Evolutionary conservation across 2,113 vertebrate genomes (phyloP).

Genomic region (Dryoscopus gambensis): DNA sequence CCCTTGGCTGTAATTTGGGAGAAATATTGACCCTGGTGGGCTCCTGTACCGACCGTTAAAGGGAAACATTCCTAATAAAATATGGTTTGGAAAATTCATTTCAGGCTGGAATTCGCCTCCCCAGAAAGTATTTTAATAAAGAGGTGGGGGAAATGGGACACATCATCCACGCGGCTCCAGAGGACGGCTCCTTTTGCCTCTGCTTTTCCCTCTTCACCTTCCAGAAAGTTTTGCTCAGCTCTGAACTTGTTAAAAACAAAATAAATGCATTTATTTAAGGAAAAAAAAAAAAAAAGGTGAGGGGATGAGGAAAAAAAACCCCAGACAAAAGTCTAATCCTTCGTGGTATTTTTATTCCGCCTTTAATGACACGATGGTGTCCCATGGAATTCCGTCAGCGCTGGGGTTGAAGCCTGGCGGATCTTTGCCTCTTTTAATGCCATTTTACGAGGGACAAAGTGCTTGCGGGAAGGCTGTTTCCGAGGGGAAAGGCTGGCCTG

Average conservation of each 20-base stretch:
- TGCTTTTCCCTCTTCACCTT: background rate
- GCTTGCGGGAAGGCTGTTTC: background rate
- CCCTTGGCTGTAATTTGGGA: slow-evolving; percentile 20
- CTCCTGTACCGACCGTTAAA: slow-evolving; percentile 27
- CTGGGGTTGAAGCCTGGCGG: background rate
- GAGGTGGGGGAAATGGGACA: slow-evolving; percentile 60
- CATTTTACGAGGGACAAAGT: background rate
- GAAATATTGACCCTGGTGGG: slow-evolving; percentile 56
- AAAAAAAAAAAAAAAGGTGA: too few relatives aligned
- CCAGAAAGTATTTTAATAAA: slow-evolving; percentile 58
- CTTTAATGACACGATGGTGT: background rate
- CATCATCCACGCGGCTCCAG: background rate
- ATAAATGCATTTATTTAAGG: background rate
- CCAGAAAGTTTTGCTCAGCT: background rate
- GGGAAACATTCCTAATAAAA: slow-evolving; percentile 62
- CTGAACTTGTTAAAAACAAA: background rate
- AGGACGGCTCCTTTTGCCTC: background rate
- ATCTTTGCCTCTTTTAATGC: background rate
- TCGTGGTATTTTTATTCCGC: background rate
- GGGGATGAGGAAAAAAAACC: fast-evolving
- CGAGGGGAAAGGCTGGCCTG: background rate
- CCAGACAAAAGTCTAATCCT: background rate
- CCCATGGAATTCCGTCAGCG: background rate
- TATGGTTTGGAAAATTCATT: slow-evolving; percentile 65
- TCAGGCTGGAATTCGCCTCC: slow-evolving; percentile 51